phyloP scores from a whole-genome alignment of 2,888 invertebrate species.

The Gibbula magus region DNA sequence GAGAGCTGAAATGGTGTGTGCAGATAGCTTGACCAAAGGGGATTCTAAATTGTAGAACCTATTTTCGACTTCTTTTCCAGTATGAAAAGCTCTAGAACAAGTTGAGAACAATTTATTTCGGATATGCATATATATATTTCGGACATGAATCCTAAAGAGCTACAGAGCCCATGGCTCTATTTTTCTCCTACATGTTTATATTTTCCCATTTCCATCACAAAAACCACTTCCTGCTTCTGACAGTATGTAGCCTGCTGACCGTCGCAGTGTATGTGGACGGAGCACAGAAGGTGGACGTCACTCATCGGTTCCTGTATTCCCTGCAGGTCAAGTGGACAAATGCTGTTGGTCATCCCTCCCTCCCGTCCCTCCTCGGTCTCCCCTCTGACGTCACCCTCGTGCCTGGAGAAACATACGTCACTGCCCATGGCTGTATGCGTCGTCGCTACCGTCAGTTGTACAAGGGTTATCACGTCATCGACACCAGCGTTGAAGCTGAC shows the following conservation, averaged over 20 bases:
- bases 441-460: not conserved
- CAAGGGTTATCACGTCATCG: not conserved
- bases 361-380: not conserved
- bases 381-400: not conserved
- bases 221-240: too few relatives aligned
- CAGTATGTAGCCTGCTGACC: not conserved
- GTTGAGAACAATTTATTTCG: too few relatives aligned
- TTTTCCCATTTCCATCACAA: too few relatives aligned
- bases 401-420: not conserved
- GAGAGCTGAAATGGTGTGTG: too few relatives aligned
- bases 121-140: too few relatives aligned
- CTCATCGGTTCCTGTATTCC: not conserved
- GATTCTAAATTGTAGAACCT: too few relatives aligned
- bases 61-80: too few relatives aligned
- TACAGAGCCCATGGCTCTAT: too few relatives aligned
- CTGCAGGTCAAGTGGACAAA: not conserved
- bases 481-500: constrained; percentile 5
- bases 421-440: constrained; percentile 11
- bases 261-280: not conserved
- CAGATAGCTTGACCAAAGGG: too few relatives aligned
- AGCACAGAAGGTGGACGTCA: not conserved
- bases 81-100: too few relatives aligned
- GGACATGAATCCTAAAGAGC: too few relatives aligned
- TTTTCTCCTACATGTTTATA: too few relatives aligned
- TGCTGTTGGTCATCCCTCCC: not conserved